These are phyloP conservation scores for Choristoneura rosaceana DNA, from an alignment of 2,888 invertebrate species.

Conservation along the genomic window DNA sequence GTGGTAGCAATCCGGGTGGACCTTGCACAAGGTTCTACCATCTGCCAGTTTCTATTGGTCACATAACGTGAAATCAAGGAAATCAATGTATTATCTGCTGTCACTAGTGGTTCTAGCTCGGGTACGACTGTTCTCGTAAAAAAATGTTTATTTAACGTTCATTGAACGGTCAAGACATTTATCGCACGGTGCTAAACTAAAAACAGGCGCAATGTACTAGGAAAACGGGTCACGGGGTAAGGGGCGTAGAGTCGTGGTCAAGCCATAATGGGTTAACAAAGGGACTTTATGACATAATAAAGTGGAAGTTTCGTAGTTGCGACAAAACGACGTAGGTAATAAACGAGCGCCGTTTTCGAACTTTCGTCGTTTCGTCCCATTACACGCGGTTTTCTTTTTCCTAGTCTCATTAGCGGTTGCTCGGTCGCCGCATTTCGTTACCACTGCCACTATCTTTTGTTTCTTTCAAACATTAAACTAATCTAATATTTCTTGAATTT, in stretches of 20 bases:
- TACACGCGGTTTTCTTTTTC: constrained; percentile 6
- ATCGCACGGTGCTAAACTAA: too few relatives aligned
- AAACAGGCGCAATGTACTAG: too few relatives aligned
- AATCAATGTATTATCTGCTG: neutral
- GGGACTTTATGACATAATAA: neutral
- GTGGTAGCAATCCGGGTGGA: too few relatives aligned
- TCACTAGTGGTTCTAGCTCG: neutral
- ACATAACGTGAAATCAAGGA: neutral
- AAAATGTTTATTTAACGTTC: too few relatives aligned
- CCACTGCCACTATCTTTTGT: neutral
- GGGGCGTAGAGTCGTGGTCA: too few relatives aligned
- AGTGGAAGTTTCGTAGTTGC: neutral
- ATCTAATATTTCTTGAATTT: too few relatives aligned
- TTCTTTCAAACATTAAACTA: neutral
- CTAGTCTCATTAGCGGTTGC: constrained; percentile 13
- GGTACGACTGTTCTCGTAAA: too few relatives aligned
- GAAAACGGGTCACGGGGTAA: too few relatives aligned
- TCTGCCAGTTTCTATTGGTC: too few relatives aligned
- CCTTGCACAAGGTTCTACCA: too few relatives aligned
- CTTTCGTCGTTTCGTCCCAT: constrained; percentile 21
- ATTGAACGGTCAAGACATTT: too few relatives aligned
- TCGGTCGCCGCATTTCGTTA: neutral
- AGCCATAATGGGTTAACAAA: neutral
- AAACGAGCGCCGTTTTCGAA: constrained; percentile 7
- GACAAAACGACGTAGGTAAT: constrained; percentile 4